Evolutionary conservation across 2,113 vertebrate genomes (phyloP).

Genomic region (Pogonocichla stellata): DNA sequence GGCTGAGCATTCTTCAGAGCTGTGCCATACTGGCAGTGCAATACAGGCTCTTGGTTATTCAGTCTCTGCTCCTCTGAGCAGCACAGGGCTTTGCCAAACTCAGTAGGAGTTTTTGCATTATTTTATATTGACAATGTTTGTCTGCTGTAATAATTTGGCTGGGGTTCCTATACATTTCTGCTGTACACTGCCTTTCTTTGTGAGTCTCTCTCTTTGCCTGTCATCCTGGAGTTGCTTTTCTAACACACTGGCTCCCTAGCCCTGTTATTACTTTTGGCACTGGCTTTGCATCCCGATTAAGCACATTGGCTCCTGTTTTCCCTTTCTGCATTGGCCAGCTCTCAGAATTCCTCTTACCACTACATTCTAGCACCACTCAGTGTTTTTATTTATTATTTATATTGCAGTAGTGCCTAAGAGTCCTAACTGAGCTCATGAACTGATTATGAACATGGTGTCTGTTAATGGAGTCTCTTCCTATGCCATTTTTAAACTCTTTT

Average conservation of each 20-base stretch:
- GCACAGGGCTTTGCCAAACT: neutral
- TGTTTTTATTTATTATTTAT: conserved; percentile 56
- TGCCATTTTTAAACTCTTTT: neutral
- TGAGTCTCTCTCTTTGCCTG: conserved; percentile 17
- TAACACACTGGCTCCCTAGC: conserved; percentile 39
- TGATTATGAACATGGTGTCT: neutral
- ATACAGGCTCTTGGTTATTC: neutral
- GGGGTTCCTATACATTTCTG: conserved; percentile 15
- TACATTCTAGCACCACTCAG: neutral
- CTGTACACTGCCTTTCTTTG: conserved; percentile 58
- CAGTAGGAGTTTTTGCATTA: conserved; percentile 48
- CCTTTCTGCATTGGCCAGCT: conserved; percentile 22
- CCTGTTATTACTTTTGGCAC: conserved; percentile 61
- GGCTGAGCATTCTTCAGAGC: neutral
- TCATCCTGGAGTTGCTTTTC: conserved; percentile 49
- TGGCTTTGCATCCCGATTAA: conserved; percentile 53
- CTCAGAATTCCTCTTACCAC: conserved; percentile 43
- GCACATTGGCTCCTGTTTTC: conserved; percentile 54
- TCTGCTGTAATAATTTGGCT: conserved; percentile 61
- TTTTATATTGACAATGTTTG: conserved; percentile 42
- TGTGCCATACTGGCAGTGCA: neutral
- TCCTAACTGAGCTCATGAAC: conserved; percentile 16
- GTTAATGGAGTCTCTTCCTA: neutral
- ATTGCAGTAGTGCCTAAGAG: conserved; percentile 6
- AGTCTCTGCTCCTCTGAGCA: neutral